A percentile compares a stretch with the other conserved stretches of the same genome.
phyloP scores from a whole-genome alignment of 1,140 invertebrate genomes.

The Orchesella cincta region DNA sequence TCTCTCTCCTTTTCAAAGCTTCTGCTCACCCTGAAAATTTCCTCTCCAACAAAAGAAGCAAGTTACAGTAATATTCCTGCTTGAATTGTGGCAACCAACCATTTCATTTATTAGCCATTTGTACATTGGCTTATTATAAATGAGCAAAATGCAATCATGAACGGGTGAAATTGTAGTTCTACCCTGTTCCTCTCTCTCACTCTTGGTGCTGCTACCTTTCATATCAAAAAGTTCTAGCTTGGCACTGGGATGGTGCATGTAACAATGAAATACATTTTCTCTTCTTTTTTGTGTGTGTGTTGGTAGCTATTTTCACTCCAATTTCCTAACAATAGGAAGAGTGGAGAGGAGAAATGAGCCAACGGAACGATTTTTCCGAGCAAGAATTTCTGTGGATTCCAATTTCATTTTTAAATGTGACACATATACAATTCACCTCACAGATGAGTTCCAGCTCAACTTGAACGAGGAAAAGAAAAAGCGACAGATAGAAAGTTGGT shows the following conservation, averaged over 20 bases:
- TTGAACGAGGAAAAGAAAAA: neutral
- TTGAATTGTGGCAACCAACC: neutral
- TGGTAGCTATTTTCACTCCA: no score
- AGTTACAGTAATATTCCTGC: neutral
- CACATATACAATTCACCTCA: neutral
- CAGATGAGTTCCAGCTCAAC: neutral
- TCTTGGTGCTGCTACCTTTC: no score
- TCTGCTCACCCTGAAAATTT: neutral
- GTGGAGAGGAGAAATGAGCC: no score
- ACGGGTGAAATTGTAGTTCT: neutral
- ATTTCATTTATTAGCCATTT: slow-evolving; percentile 21
- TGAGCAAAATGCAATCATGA: no score
- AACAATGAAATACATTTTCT: no score
- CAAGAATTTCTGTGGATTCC: no score
- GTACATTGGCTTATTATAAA: neutral
- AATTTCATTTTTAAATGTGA: slow-evolving; percentile 13
- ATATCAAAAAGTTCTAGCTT: no score
- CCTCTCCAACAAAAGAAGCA: neutral
- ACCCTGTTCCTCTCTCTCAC: neutral
- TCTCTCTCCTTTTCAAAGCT: neutral
- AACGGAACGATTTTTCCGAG: no score
- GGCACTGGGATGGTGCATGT: no score
- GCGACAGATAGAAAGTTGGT: neutral
- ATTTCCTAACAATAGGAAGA: no score
- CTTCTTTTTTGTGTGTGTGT: no score